Evolutionary conservation across 2,113 vertebrate species (phyloP).

Genomic region (Pteruthius melanotis): DNA sequence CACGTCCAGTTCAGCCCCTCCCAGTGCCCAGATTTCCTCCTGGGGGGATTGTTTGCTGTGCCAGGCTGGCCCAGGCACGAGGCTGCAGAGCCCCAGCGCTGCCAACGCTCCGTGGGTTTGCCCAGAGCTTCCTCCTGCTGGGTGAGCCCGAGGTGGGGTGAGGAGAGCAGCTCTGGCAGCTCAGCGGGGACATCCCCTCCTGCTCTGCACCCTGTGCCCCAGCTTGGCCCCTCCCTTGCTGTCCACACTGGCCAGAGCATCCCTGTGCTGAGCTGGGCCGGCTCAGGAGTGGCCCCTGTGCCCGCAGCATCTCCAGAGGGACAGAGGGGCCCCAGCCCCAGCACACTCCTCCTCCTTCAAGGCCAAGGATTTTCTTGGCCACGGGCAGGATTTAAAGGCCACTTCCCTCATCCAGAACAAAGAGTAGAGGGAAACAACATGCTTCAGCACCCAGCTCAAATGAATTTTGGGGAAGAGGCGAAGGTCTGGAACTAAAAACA

Average conservation of each 20-base stretch:
- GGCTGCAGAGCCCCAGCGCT: not conserved
- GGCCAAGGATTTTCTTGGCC: not conserved
- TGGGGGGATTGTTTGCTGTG: not conserved
- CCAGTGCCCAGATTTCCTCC: not conserved
- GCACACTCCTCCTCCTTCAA: not conserved
- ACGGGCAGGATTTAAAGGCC: not conserved
- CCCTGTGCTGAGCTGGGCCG: no score
- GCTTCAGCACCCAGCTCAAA: not conserved
- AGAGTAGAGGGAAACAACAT: not conserved
- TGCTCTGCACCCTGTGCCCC: not conserved
- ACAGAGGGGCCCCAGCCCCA: not conserved
- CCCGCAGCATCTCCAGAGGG: no score
- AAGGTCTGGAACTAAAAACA: not conserved
- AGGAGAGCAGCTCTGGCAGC: not conserved
- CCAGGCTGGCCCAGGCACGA: no score
- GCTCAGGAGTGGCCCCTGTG: no score
- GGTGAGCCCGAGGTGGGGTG: fast-evolving
- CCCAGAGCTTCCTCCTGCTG: not conserved
- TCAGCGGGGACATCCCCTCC: not conserved
- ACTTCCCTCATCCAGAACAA: not conserved
- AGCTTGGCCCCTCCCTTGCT: not conserved
- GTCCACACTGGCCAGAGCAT: not conserved
- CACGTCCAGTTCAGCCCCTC: not conserved
- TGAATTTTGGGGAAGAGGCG: not conserved
- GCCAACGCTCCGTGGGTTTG: fast-evolving